Evolutionary conservation across 2,113 vertebrate species (phyloP).

Genomic region (Merops nubicus): DNA sequence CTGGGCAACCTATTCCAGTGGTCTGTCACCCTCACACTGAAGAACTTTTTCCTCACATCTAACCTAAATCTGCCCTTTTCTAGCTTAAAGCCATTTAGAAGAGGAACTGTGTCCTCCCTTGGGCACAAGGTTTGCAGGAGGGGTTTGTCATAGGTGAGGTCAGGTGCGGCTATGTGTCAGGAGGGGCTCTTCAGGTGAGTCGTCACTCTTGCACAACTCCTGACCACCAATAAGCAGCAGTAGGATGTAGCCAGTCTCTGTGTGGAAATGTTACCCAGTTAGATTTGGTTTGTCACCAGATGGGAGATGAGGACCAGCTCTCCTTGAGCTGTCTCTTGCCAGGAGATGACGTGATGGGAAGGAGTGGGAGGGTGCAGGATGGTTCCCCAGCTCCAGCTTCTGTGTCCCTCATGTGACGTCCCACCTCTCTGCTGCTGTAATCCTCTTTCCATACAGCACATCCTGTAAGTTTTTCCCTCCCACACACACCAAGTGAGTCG

Average conservation of each 20-base stretch:
- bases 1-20: no score
- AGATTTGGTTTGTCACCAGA: not conserved
- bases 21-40: no score
- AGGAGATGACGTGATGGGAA: not conserved
- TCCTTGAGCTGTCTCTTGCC: not conserved
- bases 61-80: no score
- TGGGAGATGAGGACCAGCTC: not conserved
- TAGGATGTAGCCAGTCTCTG: not conserved
- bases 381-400: not conserved
- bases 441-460: rapidly evolving
- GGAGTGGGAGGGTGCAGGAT: not conserved
- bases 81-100: no score
- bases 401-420: not conserved
- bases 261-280: not conserved
- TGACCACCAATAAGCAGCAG: not conserved
- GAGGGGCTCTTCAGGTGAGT: not conserved
- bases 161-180: not conserved
- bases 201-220: not conserved
- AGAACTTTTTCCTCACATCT: no score
- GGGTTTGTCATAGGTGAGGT: not conserved
- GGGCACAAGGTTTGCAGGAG: not conserved
- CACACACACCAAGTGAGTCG: rapidly evolving
- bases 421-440: not conserved
- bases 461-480: not conserved
- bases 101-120: not conserved